These are phyloP conservation scores for Tauraco erythrolophus DNA, from an alignment of 2,113 vertebrate genomes.

Conservation along the genomic window DNA sequence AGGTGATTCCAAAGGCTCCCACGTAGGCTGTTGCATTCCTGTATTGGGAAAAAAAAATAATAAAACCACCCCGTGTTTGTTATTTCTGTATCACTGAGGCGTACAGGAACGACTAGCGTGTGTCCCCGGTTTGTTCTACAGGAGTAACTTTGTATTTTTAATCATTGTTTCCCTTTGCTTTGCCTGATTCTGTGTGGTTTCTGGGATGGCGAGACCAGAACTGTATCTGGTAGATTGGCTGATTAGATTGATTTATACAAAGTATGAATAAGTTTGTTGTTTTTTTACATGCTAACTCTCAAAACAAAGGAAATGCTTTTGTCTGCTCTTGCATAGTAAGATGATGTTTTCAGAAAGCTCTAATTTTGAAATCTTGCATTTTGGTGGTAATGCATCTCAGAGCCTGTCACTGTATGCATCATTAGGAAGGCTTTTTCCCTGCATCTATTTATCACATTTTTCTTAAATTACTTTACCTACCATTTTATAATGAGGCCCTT, in stretches of 20 bases:
- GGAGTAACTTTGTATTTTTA: fast-evolving
- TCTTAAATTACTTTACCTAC: not conserved
- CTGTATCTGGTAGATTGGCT: fast-evolving
- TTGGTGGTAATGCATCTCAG: not conserved
- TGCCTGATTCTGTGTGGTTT: not conserved
- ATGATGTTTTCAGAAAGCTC: not conserved
- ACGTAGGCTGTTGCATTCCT: fast-evolving
- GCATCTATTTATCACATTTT: fast-evolving
- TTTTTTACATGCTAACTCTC: not conserved
- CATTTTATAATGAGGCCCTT: fast-evolving
- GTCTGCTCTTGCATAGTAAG: not conserved
- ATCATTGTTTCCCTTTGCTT: fast-evolving
- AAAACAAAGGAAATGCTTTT: not conserved
- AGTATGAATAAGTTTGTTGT: fast-evolving
- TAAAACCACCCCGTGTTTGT: fast-evolving
- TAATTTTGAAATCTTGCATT: fast-evolving
- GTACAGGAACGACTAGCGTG: fast-evolving
- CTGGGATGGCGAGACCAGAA: not conserved
- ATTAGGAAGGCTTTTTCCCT: not conserved
- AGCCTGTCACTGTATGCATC: fast-evolving
- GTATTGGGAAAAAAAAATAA: not conserved
- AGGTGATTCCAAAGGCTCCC: not conserved
- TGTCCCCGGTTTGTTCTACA: not conserved
- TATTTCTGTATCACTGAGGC: not conserved
- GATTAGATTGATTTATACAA: not conserved